Conservation (phyloP, 2,797 vertebrate genomes). For the Rhinophrynus dorsalis region DNA sequence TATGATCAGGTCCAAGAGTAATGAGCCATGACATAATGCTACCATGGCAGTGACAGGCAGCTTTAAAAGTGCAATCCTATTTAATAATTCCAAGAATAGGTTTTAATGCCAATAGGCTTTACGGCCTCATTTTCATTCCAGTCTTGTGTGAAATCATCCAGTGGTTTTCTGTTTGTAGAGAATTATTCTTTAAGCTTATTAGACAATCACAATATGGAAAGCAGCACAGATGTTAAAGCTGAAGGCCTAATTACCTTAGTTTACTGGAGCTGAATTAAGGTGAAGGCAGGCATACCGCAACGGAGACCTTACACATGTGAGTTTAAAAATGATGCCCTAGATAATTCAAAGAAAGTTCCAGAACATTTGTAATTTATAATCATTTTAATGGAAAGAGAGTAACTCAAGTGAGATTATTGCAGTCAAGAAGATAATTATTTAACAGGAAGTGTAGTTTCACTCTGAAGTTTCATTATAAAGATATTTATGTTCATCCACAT, state of each 20-base stretch:
- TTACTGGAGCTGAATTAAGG: conserved; percentile 23
- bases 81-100: conserved; percentile 24
- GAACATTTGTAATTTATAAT: conserved; percentile 9
- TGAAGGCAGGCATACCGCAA: not conserved
- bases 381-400: conserved; percentile 16
- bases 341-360: conserved; percentile 22
- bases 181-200: not conserved
- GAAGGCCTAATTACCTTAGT: conserved; percentile 30
- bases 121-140: not conserved
- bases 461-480: conserved; percentile 32
- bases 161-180: conserved; percentile 10
- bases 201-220: conserved; percentile 11
- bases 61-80: conserved; percentile 41
- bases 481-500: conserved; percentile 14
- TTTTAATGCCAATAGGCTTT: conserved; percentile 31
- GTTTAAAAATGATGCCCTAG: conserved; percentile 14
- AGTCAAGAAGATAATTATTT: conserved; percentile 12
- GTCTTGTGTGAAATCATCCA: conserved; percentile 9
- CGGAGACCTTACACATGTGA: conserved; percentile 16
- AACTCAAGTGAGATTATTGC: not conserved
- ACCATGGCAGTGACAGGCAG: conserved; percentile 31
- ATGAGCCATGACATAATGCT: conserved; percentile 46
- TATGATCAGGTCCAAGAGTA: conserved; percentile 41
- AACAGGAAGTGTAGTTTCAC: conserved; percentile 12
- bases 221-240: conserved; percentile 11